A percentile compares a stretch with the other conserved stretches of the same genome.
These are phyloP conservation scores for Mastomys coucha DNA, from an alignment of 2,113 vertebrate species.

Conservation along the genomic window DNA sequence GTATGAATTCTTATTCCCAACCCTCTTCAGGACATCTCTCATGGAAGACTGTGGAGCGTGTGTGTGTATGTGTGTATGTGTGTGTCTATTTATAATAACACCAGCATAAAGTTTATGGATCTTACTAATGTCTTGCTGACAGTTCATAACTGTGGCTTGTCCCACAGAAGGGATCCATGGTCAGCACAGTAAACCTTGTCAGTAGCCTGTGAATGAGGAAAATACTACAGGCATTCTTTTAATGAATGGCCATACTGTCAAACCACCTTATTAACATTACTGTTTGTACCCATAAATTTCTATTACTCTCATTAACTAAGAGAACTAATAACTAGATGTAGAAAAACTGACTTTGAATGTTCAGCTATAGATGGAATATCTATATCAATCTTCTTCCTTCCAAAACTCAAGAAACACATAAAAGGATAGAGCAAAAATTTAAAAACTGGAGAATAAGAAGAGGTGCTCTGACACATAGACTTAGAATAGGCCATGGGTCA, in stretches of 20 bases:
- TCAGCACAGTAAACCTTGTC: too few species aligned
- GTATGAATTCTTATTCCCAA: background rate
- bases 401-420: background rate
- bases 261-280: background rate
- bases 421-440: background rate
- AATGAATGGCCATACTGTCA: background rate
- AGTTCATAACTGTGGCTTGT: rapidly evolving
- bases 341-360: background rate
- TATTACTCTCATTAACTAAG: too few species aligned
- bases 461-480: background rate
- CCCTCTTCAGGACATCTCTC: background rate
- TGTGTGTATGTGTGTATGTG: too few species aligned
- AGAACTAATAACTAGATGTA: background rate
- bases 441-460: background rate
- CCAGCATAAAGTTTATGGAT: background rate
- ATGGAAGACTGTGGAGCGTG: background rate
- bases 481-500: background rate
- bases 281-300: background rate
- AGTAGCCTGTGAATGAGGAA: background rate
- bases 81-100: background rate
- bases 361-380: background rate
- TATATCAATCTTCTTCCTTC: background rate
- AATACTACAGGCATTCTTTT: background rate
- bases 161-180: background rate
- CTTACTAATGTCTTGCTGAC: too few species aligned